A percentile compares a stretch with the other conserved stretches of the same genome.
Conservation (phyloP, 1,140 invertebrate genomes). For the Drosophila murphyi region DNA sequence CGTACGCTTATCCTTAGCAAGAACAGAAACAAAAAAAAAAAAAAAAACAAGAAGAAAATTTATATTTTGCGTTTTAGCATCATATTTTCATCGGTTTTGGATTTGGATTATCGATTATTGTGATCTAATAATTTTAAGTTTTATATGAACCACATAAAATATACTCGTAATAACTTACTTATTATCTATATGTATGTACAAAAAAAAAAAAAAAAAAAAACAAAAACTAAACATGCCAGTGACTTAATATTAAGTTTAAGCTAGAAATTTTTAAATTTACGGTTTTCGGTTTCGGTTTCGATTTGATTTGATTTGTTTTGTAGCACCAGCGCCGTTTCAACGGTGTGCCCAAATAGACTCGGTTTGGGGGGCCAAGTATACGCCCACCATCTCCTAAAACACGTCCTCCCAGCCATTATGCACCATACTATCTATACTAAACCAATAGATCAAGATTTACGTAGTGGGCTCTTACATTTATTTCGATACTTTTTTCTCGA, state of each 20-base stretch:
- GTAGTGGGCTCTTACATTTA: neutral
- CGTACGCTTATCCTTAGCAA: slow-evolving; percentile 16
- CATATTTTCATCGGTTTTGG: slow-evolving; percentile 56
- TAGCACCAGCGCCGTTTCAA: slow-evolving; percentile 38
- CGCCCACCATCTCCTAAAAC: neutral
- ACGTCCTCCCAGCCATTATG: slow-evolving; percentile 3
- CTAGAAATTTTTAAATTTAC: slow-evolving; percentile 50
- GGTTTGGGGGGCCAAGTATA: neutral
- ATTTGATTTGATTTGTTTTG: slow-evolving; percentile 60
- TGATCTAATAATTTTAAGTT: slow-evolving; percentile 56
- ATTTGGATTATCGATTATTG: slow-evolving; percentile 61
- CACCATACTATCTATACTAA: slow-evolving; percentile 16
- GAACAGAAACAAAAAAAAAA: slow-evolving; percentile 6
- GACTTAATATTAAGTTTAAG: slow-evolving; percentile 29
- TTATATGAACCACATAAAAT: slow-evolving; percentile 30
- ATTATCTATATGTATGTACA: slow-evolving; percentile 38
- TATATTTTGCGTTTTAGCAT: slow-evolving; percentile 38
- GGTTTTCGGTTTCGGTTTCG: slow-evolving; percentile 52
- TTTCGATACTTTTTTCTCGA: neutral
- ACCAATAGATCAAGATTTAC: slow-evolving; percentile 4
- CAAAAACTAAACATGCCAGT: slow-evolving; percentile 12
- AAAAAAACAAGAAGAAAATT: slow-evolving; percentile 15
- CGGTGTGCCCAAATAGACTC: slow-evolving; percentile 4
- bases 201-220: slow-evolving; percentile 10
- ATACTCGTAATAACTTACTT: slow-evolving; percentile 20